phyloP scores from a whole-genome alignment of 2,888 invertebrate genomes.

The Coelinius sp. region DNA sequence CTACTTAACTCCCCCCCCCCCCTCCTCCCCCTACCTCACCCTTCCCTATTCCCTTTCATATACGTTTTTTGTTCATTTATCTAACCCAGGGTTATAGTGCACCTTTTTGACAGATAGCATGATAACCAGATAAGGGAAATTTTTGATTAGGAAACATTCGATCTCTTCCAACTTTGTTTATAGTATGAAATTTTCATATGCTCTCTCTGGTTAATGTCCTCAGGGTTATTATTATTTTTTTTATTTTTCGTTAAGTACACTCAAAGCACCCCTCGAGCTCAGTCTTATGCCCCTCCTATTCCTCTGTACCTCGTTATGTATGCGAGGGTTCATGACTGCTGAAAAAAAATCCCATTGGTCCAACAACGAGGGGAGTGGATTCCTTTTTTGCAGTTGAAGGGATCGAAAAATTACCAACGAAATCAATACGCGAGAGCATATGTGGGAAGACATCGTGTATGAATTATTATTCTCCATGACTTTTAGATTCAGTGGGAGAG shows the following conservation, averaged over 20 bases:
- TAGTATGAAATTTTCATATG: neutral
- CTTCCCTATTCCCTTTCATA: neutral
- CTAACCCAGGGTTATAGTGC: neutral
- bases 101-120: neutral
- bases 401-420: conserved; percentile 12
- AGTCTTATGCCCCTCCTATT: conserved; percentile 14
- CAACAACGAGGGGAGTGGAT: conserved; percentile 16
- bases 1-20: conserved; percentile 55
- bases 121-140: neutral
- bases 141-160: conserved; percentile 17
- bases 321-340: conserved; percentile 25
- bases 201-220: conserved; percentile 20
- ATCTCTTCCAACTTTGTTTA: neutral
- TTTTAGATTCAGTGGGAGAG: neutral
- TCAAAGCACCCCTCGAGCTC: conserved; percentile 18
- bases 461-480: neutral
- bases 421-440: neutral
- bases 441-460: neutral
- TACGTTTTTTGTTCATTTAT: conserved; percentile 27
- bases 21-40: conserved; percentile 42
- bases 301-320: conserved; percentile 1
- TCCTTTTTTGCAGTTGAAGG: neutral
- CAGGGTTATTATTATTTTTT: neutral
- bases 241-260: conserved; percentile 16
- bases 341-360: conserved; percentile 46